Evolutionary conservation across 2,888 invertebrate genomes (phyloP), one percentile per base, ranked within the genome.

Genomic region (Actias luna): DNA sequence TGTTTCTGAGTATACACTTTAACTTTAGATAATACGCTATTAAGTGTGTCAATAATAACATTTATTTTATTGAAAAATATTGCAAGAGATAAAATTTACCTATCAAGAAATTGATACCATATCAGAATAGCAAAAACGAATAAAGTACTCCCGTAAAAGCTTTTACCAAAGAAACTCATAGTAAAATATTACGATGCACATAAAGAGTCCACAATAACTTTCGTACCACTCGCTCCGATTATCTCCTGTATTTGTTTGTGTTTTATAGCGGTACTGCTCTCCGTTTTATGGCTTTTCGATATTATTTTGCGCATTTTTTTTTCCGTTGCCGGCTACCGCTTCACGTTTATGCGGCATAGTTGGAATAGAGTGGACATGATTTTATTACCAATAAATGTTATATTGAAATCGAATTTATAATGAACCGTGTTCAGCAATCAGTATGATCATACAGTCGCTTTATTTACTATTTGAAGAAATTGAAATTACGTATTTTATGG

Each of bases 251-350:
- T 92, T 90, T 90, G 92, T 92, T 86, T 88, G 87, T 86, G 79
- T 85, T 91, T 90, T 91, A 92, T 89, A 82, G 86, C 85, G 87
- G 87, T 86, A 80, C 85, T 76, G 68, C 78, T 77, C 80, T 70
- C 80, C 72, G 75, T 78, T 90, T 92, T 92, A 92, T 87, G 75
- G 85, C 80, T 83, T 88, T 88, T 87, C 91, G 86, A 91, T 92
- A 92, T 91, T 90, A 91, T 92, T 89, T 90, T 85, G 85, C 87
- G 84, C 84, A 80, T 84, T 88, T 89, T 86, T 84, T 89, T 84
- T 66, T 64, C 58, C 57, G 77, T 77, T 80, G 75, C 77, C 73
- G 72, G 79, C 84, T 84, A 82, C 83, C 73, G 80, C 75, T 62
- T 59, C 61, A 29, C 61, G 61, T 57, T 55, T 46, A 59, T 18